Conservation (phyloP, 2,113 vertebrate genomes). For the Gadus chalcogrammus region DNA sequence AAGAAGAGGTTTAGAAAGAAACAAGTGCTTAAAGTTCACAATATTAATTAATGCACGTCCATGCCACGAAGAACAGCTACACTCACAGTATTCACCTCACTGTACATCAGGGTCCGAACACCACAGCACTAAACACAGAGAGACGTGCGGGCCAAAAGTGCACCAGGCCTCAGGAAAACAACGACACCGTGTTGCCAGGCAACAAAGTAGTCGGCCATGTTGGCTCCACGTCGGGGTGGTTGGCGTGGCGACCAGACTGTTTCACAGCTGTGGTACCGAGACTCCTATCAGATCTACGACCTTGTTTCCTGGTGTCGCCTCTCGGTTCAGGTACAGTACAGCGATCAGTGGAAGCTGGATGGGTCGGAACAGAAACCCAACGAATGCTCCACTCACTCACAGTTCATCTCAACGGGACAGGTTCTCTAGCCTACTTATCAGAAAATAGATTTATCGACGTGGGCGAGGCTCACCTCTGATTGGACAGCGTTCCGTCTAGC, state of each 20-base stretch:
- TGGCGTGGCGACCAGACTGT: conserved; percentile 69
- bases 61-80: conserved; percentile 96
- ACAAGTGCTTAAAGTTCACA: conserved; percentile 56
- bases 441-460: conserved; percentile 31
- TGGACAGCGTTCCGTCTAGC: too few relatives aligned
- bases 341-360: conserved; percentile 37
- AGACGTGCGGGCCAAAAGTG: conserved; percentile 91
- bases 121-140: conserved; percentile 92
- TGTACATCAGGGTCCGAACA: conserved; percentile 91
- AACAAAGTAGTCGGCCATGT: conserved; percentile 80
- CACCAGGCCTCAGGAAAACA: conserved; percentile 87
- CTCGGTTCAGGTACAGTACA: conserved; percentile 64
- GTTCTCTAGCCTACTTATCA: conserved; percentile 10
- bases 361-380: too few relatives aligned
- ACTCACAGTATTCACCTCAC: conserved; percentile 87
- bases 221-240: conserved; percentile 74
- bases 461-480: too few relatives aligned
- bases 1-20: conserved; percentile 72
- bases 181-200: conserved; percentile 86
- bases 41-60: conserved; percentile 92
- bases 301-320: conserved; percentile 57
- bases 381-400: too few relatives aligned
- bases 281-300: conserved; percentile 52
- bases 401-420: too few relatives aligned
- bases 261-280: not conserved